Evolutionary conservation across 2,797 vertebrate species (phyloP), one percentile per base, ranked within the genome.

Genomic region (Pseudochaenichthys georgianus): DNA sequence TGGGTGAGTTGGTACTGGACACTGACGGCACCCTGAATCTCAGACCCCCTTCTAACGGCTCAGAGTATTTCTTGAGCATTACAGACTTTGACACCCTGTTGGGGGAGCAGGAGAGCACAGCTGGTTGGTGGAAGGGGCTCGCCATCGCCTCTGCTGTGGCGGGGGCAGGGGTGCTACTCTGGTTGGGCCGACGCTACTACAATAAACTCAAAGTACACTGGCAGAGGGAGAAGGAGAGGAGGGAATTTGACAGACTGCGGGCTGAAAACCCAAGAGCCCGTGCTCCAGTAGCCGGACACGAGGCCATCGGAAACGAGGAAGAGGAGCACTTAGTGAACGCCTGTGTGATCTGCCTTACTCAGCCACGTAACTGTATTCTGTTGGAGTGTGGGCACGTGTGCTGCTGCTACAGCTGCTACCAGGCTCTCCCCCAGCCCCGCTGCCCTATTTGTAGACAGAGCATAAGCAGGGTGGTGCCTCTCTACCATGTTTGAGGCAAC

Each of bases 321-420:
- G 89, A 82, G 0, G 69, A 73, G 3, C 23, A 13, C 0, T 28
- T 64, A 0, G 92, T 93, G 64, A 95, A 95, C 0, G 52, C 82
- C 0, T 98, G 97, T 0, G 92, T 97, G 62, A 92, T 97, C 67
- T 97, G 97, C 89, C 88, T 97, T 74, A 84, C 52, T 0, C 93
- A 77, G 53, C 95, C 93, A 9, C 95, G 96, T 1, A 88, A 95
- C 77, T 97, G 96, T 0, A 94, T 97, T 41, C 85, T 97, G 45
- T 81, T 98, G 81, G 84, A 96, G 68, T 97, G 96, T 0, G 97
- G 96, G 45, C 97, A 98, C 12, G 95, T 97, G 28, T 97, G 97
- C 91, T 97, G 96, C 89, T 97, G 96, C 89, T 92, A 94, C 75
- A 82, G 54, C 60, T 98, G 97, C 91, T 97, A 94, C 86, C 93